These are phyloP conservation scores for Glomeris maerens DNA, from an alignment of 1,140 invertebrate species.

Conservation along the genomic window DNA sequence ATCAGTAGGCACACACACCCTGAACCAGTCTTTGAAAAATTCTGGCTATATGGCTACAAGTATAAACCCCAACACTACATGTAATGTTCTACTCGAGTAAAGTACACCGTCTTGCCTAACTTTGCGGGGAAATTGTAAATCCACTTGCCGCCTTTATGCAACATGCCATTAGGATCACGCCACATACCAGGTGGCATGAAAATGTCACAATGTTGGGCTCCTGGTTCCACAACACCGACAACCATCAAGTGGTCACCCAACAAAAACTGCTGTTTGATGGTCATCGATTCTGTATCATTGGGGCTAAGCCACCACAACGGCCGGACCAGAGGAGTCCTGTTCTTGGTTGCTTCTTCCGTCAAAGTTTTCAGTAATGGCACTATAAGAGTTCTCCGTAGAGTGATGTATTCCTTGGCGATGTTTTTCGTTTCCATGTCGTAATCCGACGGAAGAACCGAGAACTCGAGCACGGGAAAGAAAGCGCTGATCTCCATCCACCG, in stretches of 20 bases:
- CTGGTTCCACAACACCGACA: constrained; percentile 64
- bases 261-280: constrained; percentile 73
- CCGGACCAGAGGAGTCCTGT: constrained; percentile 65
- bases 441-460: constrained; percentile 72
- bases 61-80: too few relatives aligned
- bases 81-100: constrained; percentile 25
- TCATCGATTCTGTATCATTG: constrained; percentile 56
- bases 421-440: constrained; percentile 63
- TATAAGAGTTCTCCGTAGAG: constrained; percentile 49
- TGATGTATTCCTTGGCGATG: constrained; percentile 56
- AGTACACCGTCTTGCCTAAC: constrained; percentile 64
- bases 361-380: constrained; percentile 59
- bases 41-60: too few relatives aligned
- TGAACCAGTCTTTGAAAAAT: too few relatives aligned
- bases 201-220: constrained; percentile 49
- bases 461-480: constrained; percentile 82
- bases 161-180: constrained; percentile 70
- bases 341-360: constrained; percentile 49
- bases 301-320: constrained; percentile 86
- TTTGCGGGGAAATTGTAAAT: constrained; percentile 70
- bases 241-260: constrained; percentile 82
- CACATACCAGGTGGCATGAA: constrained; percentile 76
- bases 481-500: constrained; percentile 88
- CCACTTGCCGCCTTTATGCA: constrained; percentile 73
- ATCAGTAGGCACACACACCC: too few relatives aligned